A percentile compares a stretch with the other conserved stretches of the same genome.
Evolutionary conservation across 1,140 invertebrate species (phyloP).

Genomic region (Drosophila watanabei): DNA sequence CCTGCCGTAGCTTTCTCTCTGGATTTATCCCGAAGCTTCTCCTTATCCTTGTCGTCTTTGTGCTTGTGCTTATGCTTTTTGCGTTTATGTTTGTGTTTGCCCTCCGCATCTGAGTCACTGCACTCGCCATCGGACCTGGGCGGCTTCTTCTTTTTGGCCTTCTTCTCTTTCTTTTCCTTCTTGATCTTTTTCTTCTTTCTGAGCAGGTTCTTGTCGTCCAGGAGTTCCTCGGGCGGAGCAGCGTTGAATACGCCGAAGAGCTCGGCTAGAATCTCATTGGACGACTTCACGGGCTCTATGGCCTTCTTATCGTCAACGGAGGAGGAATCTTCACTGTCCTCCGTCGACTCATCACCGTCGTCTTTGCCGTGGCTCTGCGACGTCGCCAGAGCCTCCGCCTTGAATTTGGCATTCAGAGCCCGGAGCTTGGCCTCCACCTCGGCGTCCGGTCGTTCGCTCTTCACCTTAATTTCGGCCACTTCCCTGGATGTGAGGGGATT

Average conservation of each 20-base stretch:
- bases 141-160: slow-evolving; percentile 86
- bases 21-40: slow-evolving; percentile 40
- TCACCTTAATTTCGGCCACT: slow-evolving; percentile 39
- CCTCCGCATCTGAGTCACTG: slow-evolving; percentile 86
- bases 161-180: slow-evolving; percentile 87
- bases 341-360: slow-evolving; percentile 16
- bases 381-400: slow-evolving; percentile 25
- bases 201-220: slow-evolving; percentile 69
- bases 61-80: slow-evolving; percentile 85
- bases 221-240: slow-evolving; percentile 86
- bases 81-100: slow-evolving; percentile 62
- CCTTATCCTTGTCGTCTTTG: slow-evolving; percentile 75
- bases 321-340: slow-evolving; percentile 29
- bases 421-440: slow-evolving; percentile 67
- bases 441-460: slow-evolving; percentile 58
- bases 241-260: slow-evolving; percentile 89
- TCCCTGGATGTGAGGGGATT: background rate
- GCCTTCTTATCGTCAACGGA: slow-evolving; percentile 81
- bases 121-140: slow-evolving; percentile 87
- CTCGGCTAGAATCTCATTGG: slow-evolving; percentile 92
- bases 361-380: slow-evolving; percentile 14
- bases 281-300: slow-evolving; percentile 88
- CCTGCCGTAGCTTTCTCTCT: slow-evolving; percentile 39
- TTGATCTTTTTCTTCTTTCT: slow-evolving; percentile 85
- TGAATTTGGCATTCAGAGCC: slow-evolving; percentile 59